Evolutionary conservation across 1,140 invertebrate genomes (phyloP).

Genomic region (Drosophila cardini): DNA sequence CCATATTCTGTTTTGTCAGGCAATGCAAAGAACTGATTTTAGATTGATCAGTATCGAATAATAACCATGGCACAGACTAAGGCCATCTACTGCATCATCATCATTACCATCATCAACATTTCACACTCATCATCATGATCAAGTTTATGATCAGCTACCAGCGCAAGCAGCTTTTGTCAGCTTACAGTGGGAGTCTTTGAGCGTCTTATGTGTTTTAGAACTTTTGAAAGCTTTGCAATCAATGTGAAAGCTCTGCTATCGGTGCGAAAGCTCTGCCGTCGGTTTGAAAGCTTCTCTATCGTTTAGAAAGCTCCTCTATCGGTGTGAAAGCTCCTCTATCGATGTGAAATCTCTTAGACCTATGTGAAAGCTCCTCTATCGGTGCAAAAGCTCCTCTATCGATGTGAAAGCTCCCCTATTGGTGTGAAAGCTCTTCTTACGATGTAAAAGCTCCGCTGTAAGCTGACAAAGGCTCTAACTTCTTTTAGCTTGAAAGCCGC

Average conservation of each 20-base stretch:
- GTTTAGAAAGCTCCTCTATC: neutral
- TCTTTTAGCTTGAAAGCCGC: conserved; percentile 13
- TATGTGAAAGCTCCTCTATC: too few species aligned
- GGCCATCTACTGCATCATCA: conserved; percentile 8
- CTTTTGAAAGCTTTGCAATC: conserved; percentile 5
- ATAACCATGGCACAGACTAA: conserved; percentile 7
- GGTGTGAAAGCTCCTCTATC: too few species aligned
- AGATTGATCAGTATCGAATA: conserved; percentile 85
- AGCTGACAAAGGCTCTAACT: conserved; percentile 1
- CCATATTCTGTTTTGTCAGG: conserved; percentile 53
- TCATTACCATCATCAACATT: conserved; percentile 5
- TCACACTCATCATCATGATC: conserved; percentile 9
- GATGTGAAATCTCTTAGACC: too few species aligned
- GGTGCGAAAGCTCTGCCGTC: too few species aligned
- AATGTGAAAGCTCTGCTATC: too few species aligned
- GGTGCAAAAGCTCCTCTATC: too few species aligned
- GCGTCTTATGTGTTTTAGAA: neutral
- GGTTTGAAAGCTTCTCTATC: too few species aligned
- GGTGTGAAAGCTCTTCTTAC: too few species aligned
- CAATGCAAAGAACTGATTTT: conserved; percentile 77
- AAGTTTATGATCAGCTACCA: conserved; percentile 1
- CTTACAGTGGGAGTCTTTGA: conserved; percentile 3
- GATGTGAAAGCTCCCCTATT: too few species aligned
- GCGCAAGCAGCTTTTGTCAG: conserved; percentile 20
- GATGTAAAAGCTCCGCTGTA: neutral